Evolutionary conservation across 2,797 vertebrate species (phyloP), one percentile per base, ranked within the genome.

Genomic region (Sorex maritimensis): DNA sequence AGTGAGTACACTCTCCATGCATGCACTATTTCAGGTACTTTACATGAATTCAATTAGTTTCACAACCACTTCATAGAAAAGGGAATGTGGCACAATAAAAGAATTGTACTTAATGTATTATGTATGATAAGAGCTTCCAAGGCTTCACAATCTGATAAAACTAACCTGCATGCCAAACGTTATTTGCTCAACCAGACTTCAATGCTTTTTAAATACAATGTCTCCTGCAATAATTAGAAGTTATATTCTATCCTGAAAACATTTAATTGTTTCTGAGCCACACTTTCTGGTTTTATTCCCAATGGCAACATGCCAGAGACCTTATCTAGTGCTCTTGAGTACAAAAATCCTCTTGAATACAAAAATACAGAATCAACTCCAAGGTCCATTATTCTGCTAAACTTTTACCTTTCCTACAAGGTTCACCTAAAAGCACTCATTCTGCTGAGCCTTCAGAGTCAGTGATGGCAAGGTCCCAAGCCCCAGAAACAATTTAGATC

Each of bases 401-500:
- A 41, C 12, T 49, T 82, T 89, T 55, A 44, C 41, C 41, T 44
- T 44, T 44, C 41, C 41, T 44, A 44, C 41, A 44, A 44, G 41
- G 41, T 7, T 44, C 41, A 44, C 41, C 41, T 44, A 44, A 7
- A 7, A 44, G 41, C 41, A 5, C 7, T 44, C 41, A 34, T 34
- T 34, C 34, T 34, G 34, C 34, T 52, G 15, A 52, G 52, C 52
- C 52, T 52, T 52, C 61, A 86, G 26, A 94, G 49, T 8, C 58
- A 82, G 44, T 92, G 84, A 90, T 80, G 34, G 34, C 21, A 92
- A 19, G 69, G 4, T 38, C 82, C 1, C 87, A 85, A 41, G 92
- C 38, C 91, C 68, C 82, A 87, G 14, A 95, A 95, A 30, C 3
- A 94, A 96, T 23, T 94, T 21, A 86, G 69, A 95, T 90, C 23